Evolutionary conservation across 2,797 vertebrate genomes (phyloP).

Genomic region (Acanthurus lineatus): DNA sequence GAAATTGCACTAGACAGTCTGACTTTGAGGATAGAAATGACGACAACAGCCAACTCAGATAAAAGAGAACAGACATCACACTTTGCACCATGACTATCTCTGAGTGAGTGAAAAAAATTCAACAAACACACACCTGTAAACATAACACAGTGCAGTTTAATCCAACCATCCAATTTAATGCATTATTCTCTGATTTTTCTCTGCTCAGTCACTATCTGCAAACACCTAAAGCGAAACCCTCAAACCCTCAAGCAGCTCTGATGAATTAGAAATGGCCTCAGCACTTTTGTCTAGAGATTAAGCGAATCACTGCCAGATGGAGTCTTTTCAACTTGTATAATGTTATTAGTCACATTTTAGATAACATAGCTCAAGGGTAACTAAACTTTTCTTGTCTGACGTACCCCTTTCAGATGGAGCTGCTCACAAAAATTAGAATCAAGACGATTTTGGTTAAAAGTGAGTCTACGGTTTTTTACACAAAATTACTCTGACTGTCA

Average conservation of each 20-base stretch:
- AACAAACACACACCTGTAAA: slow-evolving; percentile 7
- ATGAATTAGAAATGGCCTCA: slow-evolving; percentile 20
- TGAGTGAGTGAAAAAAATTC: neutral
- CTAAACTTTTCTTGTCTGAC: too few species aligned
- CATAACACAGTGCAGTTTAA: slow-evolving; percentile 4
- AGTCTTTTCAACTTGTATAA: neutral
- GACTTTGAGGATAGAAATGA: slow-evolving; percentile 22
- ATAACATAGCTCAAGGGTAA: too few species aligned
- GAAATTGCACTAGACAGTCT: neutral
- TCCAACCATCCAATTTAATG: neutral
- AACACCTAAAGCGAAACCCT: slow-evolving; percentile 6
- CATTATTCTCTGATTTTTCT: slow-evolving; percentile 18
- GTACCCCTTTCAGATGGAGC: too few species aligned
- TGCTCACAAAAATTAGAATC: too few species aligned
- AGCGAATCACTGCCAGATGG: neutral
- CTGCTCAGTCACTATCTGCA: neutral
- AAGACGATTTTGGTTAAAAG: too few species aligned
- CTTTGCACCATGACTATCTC: neutral
- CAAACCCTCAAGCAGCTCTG: slow-evolving; percentile 10
- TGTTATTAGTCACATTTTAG: too few species aligned
- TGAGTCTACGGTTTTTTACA: too few species aligned
- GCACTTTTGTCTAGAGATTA: slow-evolving; percentile 3
- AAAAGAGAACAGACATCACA: slow-evolving; percentile 16
- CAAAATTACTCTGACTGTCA: too few species aligned
- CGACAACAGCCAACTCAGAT: neutral